Evolutionary conservation across 2,113 vertebrate species (phyloP), one percentile per base, ranked within the genome.

Genomic region (Uria aalge): DNA sequence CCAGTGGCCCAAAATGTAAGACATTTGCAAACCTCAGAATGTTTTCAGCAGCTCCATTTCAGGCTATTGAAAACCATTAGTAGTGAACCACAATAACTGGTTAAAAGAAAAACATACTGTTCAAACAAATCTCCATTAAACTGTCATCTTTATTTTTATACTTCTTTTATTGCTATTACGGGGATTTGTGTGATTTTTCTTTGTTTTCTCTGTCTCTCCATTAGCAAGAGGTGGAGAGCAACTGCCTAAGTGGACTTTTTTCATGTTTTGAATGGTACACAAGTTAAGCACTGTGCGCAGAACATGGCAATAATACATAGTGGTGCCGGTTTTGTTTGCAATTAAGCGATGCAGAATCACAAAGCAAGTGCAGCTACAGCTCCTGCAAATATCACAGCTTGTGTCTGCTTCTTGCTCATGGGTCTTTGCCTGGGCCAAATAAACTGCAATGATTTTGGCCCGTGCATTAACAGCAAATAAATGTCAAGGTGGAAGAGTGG

Each of bases 121-220:
- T 66, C 77, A 96, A 96, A 92, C 73, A 93, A 92, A 91, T 84
- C 59, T 89, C 88, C 83, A 90, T 94, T 85, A 90, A 92, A 90
- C 63, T 76, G 53, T 90, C 88, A 59, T 91, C 74, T 93, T 96
- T 91, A 55, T 64, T 95, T 92, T 94, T 75, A 55, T 34, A 82
- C 14, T 76, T 95, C 45, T 84, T 85, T 94, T 86, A 71, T 56
- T 92, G 74, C 27, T 83, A 3, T 63, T 78, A 79, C 0, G 8
- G 68, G 81, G 29, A 68, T 85, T 81, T 79, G 50, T 85, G 36
- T 75, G 60, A 5, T 74, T 83, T 59, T 77, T 38, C 16, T 34
- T 11, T 1, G 0, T 48, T 81, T 82, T 52, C 48, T 69, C 59
- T 9, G 0, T 71, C 52, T 72, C 71, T 92, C 55, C 67, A 63